Base-by-base conservation (phyloP, 2,113 vertebrate genomes). In the Zingel zingel region DNA sequence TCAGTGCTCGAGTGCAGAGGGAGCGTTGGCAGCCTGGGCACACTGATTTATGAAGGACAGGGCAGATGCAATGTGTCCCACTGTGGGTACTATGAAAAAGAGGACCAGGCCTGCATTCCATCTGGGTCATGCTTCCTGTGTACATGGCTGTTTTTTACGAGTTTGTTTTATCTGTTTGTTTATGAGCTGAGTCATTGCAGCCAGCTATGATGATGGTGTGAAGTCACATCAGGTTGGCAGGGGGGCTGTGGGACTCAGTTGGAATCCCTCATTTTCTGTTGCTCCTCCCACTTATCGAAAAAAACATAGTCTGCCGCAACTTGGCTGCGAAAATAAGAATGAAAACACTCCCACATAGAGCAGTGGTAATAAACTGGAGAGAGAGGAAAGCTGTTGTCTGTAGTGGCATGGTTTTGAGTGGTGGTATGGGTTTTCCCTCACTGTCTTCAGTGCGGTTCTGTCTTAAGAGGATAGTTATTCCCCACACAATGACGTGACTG, bases 401-500 rank as follows among this genome's bases (percentile, higher is more conserved):
- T 54, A 74, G 70, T 54, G 50, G 59, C 70, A 53, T 50, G 36
- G 77, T 77, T 85, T 81, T 85, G 77, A 50, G 70, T 54, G 39
- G 83, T 66, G 59, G 53, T 82, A 56, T 91, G 88, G 92, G 85
- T 89, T 94, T 93, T 91, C 91, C 93, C 87, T 90, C 10, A 23
- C 73, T 3, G 78, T 83, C 79, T 89, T 84, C 76, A 73, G 86
- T 80, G 88, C 30, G 67, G 81, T 58, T 80, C 78, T 39, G 61
- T 89, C 87, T 88, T 82, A 82, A 90, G 92, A 90, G 89, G 81
- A 89, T 74, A 90, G 77, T 74, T 83, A 58, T 86, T 85, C 76
- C 86, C 86, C 68, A 74, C 84, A 93, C 92, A 94, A 91, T 93
- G 93, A 93, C 78, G 88, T 91, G 91, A 91, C 91, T 93, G 90